phyloP scores from a whole-genome alignment of 2,888 invertebrate genomes.

The Lithosia quadra region DNA sequence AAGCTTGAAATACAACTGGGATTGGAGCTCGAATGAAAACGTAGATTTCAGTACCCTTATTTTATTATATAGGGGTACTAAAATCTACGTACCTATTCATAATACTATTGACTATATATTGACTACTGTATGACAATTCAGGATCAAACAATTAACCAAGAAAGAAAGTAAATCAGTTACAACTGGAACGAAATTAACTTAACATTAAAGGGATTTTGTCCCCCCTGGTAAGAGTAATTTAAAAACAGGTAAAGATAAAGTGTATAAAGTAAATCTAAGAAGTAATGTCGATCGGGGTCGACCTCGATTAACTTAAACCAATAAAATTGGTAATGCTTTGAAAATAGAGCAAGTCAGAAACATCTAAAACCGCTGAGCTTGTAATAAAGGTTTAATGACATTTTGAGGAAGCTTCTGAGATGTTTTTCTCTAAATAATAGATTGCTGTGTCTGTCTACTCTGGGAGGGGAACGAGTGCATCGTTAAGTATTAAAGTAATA shows the following conservation, averaged over 20 bases:
- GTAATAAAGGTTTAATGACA: conserved; percentile 2
- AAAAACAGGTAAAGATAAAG: not conserved
- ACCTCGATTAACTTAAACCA: conserved; percentile 2
- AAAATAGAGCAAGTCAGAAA: conserved; percentile 1
- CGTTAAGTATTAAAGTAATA: conserved; percentile 6
- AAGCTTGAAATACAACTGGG: too few relatives aligned
- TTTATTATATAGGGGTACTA: too few relatives aligned
- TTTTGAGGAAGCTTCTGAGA: not conserved
- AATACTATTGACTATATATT: too few relatives aligned
- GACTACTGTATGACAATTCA: too few relatives aligned
- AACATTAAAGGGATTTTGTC: not conserved
- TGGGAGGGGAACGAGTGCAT: conserved; percentile 22
- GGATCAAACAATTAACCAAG: not conserved
- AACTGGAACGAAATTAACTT: not conserved
- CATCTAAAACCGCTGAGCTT: not conserved
- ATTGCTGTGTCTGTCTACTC: not conserved
- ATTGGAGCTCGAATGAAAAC: too few relatives aligned
- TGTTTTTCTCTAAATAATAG: not conserved
- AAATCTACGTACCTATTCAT: too few relatives aligned
- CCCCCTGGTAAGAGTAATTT: conserved; percentile 1
- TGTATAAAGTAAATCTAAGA: not conserved
- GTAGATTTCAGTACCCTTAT: too few relatives aligned
- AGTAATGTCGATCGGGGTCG: conserved; percentile 4
- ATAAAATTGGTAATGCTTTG: not conserved
- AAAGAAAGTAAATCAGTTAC: not conserved